Evolutionary conservation across 2,888 invertebrate species (phyloP), one percentile per base, ranked within the genome.

Genomic region (Copidosoma aretas): DNA sequence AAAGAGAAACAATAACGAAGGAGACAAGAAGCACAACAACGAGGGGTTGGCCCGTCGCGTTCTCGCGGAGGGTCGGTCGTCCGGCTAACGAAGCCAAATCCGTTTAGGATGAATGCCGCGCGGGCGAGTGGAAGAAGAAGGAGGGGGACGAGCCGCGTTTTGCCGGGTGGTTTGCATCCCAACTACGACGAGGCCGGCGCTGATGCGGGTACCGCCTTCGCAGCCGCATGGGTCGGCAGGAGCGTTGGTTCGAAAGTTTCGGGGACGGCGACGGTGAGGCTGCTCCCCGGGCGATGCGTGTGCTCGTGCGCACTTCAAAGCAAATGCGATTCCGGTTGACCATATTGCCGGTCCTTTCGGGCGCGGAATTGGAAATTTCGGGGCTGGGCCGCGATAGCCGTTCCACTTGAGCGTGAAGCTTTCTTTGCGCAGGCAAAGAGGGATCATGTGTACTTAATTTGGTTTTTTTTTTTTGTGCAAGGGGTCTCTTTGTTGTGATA

Each of bases 11-110:
- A 10, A 61, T 19, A 46, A 21, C 10, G 19, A 51, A 15, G 52
- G 15, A 39, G 15, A 17, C n/a, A 10, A 22, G 24, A 43, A 43
- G 46, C 24, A 15, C 54, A 21, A 56, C 10, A 32, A 46, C n/a
- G 62, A 10, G 46, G 25, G 3, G 21, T 15, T 67, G 75, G 73
- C 65, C 63, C 64, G 62, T 70, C 67, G 73, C 73, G 75, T 74
- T 75, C 74, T 73, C 72, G 74, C 73, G 74, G 72, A 76, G 76
- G 75, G 71, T 73, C 71, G 64, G 57, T 39, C 43, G 72, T 72
- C 74, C 69, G 73, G 78, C 81, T 82, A 82, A 82, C 81, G 81
- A 82, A 81, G 80, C 81, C 79, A 82, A 82, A 82, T 82, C 81
- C 82, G 81, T 82, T 82, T 82, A 82, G 79, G 80, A 80, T 80